A percentile compares a stretch with the other conserved stretches of the same genome.
Evolutionary conservation across 2,888 invertebrate species (phyloP).

Genomic region (Ennomos fuscantarius): DNA sequence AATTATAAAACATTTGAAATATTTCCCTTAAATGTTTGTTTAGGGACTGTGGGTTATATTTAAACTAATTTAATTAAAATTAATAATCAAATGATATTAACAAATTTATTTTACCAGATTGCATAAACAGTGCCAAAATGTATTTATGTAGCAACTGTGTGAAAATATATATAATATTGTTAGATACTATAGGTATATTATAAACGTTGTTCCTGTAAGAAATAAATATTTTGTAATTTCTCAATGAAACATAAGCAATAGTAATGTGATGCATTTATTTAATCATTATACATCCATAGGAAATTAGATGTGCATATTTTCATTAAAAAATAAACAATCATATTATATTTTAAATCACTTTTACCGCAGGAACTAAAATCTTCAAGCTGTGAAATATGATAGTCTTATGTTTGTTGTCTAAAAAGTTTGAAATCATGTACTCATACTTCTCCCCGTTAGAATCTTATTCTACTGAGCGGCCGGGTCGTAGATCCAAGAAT

Average conservation of each 20-base stretch:
- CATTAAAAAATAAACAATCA: too few relatives aligned
- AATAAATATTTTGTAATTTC: constrained; percentile 27
- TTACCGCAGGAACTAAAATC: too few relatives aligned
- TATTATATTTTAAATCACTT: too few relatives aligned
- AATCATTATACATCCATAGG: constrained; percentile 1
- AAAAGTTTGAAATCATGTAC: too few relatives aligned
- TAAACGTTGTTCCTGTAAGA: constrained; percentile 36
- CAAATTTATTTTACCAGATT: constrained; percentile 24
- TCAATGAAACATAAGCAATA: constrained; percentile 12
- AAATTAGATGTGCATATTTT: not conserved
- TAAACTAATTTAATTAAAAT: constrained; percentile 25
- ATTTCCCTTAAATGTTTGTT: not conserved
- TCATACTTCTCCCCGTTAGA: too few relatives aligned
- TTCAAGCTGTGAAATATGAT: too few relatives aligned
- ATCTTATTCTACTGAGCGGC: too few relatives aligned
- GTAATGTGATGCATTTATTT: constrained; percentile 21
- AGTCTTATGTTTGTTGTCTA: too few relatives aligned
- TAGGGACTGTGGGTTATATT: constrained; percentile 5
- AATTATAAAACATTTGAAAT: not conserved
- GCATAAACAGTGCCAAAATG: constrained; percentile 36
- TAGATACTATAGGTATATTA: constrained; percentile 18
- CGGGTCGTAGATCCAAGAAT: too few relatives aligned
- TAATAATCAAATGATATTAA: constrained; percentile 11
- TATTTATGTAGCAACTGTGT: constrained; percentile 21
- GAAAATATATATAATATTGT: constrained; percentile 4